phyloP scores from a whole-genome alignment of 2,113 vertebrate species.

The Oryzias javanicus region DNA sequence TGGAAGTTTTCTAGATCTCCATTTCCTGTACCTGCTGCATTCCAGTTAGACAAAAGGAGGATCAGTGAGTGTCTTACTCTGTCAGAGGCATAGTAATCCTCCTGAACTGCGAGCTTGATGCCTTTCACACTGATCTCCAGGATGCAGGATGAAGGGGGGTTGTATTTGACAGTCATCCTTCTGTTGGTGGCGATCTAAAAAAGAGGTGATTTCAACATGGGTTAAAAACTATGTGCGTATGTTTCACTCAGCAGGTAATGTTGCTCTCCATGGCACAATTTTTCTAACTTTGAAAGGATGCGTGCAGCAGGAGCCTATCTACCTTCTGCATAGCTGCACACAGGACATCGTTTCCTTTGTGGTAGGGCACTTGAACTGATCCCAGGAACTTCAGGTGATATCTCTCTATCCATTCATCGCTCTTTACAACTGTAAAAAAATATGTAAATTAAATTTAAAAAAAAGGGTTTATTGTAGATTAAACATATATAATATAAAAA shows the following conservation, averaged over 20 bases:
- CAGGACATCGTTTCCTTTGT: constrained; percentile 96
- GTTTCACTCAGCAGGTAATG: too few relatives aligned
- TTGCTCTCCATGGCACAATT: too few relatives aligned
- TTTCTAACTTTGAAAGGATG: too few relatives aligned
- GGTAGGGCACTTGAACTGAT: constrained; percentile 93
- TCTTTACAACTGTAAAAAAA: constrained; percentile 69
- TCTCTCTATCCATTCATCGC: constrained; percentile 90
- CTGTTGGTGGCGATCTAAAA: constrained; percentile 92
- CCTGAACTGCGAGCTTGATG: constrained; percentile 91
- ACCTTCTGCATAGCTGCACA: constrained; percentile 99
- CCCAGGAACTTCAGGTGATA: constrained; percentile 94
- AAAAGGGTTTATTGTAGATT: neutral
- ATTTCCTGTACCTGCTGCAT: neutral
- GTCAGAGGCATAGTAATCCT: constrained; percentile 85
- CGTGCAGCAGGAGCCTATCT: constrained; percentile 1
- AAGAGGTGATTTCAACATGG: neutral
- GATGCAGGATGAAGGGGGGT: constrained; percentile 93
- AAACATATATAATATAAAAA: too few relatives aligned
- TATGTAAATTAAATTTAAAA: neutral
- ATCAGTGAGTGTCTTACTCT: constrained; percentile 62
- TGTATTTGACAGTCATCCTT: constrained; percentile 95
- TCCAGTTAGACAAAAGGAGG: neutral
- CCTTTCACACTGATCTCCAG: constrained; percentile 94
- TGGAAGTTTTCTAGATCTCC: too few relatives aligned
- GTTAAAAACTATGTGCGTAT: too few relatives aligned